These are phyloP conservation scores for Vulpes ferrilata DNA, from an alignment of 2,113 vertebrate genomes.

Conservation along the genomic window DNA sequence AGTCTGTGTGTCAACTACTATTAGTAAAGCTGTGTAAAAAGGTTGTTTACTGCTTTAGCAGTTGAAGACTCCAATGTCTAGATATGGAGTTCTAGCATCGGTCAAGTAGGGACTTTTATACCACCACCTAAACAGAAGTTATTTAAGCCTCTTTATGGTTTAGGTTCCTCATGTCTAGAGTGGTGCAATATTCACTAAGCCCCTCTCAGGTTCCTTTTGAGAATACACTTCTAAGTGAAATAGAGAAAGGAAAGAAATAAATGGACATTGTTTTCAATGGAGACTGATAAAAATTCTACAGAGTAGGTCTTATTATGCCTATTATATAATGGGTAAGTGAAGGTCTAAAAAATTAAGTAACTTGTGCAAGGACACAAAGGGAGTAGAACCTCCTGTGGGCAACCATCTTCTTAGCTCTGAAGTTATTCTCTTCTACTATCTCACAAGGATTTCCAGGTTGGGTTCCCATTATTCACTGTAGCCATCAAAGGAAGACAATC, in stretches of 20 bases:
- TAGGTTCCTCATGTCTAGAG: background rate
- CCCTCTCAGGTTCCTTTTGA: constrained; percentile 16
- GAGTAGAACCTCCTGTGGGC: background rate
- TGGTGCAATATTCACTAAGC: background rate
- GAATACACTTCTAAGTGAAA: background rate
- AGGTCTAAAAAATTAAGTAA: background rate
- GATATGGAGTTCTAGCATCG: background rate
- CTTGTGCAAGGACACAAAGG: background rate
- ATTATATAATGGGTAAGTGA: background rate
- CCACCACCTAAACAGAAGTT: background rate
- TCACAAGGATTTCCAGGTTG: background rate
- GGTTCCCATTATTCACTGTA: background rate
- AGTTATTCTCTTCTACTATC: background rate
- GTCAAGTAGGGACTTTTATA: background rate
- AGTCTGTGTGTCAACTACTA: background rate
- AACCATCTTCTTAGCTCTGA: background rate
- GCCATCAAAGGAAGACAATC: background rate
- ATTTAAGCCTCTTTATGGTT: background rate
- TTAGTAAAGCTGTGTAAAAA: background rate
- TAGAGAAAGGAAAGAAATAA: constrained; percentile 7
- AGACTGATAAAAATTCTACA: background rate
- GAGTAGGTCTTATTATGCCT: background rate
- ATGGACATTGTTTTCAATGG: background rate
- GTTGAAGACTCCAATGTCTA: background rate
- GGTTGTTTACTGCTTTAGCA: background rate